Evolutionary conservation across 2,888 invertebrate species (phyloP), one percentile per base, ranked within the genome.

Genomic region (Platycheirus albimanus): DNA sequence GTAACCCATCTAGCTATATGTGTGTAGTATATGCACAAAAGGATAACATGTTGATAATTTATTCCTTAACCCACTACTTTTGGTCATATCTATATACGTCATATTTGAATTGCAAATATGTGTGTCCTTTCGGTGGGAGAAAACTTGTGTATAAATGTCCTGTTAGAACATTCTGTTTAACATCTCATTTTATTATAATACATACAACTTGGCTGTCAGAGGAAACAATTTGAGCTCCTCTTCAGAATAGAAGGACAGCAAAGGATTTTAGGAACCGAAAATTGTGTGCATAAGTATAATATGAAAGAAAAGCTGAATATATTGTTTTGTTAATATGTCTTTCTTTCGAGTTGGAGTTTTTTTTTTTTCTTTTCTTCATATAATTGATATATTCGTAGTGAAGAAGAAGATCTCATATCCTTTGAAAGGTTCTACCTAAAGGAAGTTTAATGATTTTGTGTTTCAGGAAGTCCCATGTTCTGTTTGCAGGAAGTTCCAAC

Each of bases 41-140:
- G 81, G 81, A 81, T 71, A 75, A 66, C 77, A 83, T 49, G 47
- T 47, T 71, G 63, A 67, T 72, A 72, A 77, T 83, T 81, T 83
- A 83, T 83, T 72, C 72, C 28, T 54, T 69, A 67, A 67, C 67
- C 61, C 66, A 66, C 64, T 41, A 63, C 66, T 72, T 77, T 54
- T 41, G 66, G 70, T 64, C 56, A 67, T 72, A 72, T 81, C 49
- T 56, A 4, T 54, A 11, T 58, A 28, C 41, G 63, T 69, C 67
- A 72, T 56, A 83, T 83, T 78, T 78, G 78, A 83, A 83, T 52
- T 83, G 77, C 83, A 78, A 83, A 83, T 83, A 41, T 67, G 36
- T 11, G 43, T 24, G 63, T 69, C 66, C 76, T 58, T 61, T 76
- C 47, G 15, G 41, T 33, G 51, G 15, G 43, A 36, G 3, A 58